Percentiles rank a stretch among this genome's conserved stretches.
phyloP scores from a whole-genome alignment of 2,113 vertebrate genomes.

The Menidia beryllina region DNA sequence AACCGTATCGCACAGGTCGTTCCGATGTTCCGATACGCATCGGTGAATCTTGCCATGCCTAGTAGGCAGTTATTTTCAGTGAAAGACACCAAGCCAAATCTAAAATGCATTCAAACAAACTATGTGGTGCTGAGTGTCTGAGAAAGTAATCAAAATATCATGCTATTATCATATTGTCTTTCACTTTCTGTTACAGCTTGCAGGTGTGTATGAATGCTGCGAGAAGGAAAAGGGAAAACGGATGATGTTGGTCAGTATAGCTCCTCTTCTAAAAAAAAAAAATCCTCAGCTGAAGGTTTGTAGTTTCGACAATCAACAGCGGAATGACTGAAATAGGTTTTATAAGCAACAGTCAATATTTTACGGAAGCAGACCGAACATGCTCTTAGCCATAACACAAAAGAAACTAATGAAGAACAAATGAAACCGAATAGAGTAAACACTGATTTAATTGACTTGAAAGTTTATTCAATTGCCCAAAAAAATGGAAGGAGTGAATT shows the following conservation, averaged over 20 bases:
- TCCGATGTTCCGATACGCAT: too few relatives aligned
- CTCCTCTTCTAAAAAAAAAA: neutral
- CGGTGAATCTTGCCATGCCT: too few relatives aligned
- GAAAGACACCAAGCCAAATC: slow-evolving; percentile 12
- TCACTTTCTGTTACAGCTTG: slow-evolving; percentile 61
- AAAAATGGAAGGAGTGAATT: too few relatives aligned
- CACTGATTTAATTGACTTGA: too few relatives aligned
- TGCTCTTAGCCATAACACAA: too few relatives aligned
- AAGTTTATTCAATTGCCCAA: too few relatives aligned
- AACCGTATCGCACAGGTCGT: too few relatives aligned
- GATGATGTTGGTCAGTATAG: neutral
- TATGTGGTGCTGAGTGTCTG: slow-evolving; percentile 64
- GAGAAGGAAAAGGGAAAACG: neutral
- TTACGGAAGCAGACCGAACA: too few relatives aligned
- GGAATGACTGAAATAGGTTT: neutral
- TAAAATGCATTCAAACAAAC: slow-evolving; percentile 25
- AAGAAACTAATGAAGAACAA: too few relatives aligned
- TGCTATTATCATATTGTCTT: slow-evolving; percentile 74
- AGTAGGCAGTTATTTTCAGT: too few relatives aligned
- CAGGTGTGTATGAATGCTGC: slow-evolving; percentile 21
- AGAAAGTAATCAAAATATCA: slow-evolving; percentile 75
- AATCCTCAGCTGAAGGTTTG: neutral
- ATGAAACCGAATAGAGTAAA: too few relatives aligned
- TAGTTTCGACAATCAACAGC: neutral
- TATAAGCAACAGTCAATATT: neutral